phyloP scores from a whole-genome alignment of 1,140 invertebrate genomes.

The Aricia agestis region DNA sequence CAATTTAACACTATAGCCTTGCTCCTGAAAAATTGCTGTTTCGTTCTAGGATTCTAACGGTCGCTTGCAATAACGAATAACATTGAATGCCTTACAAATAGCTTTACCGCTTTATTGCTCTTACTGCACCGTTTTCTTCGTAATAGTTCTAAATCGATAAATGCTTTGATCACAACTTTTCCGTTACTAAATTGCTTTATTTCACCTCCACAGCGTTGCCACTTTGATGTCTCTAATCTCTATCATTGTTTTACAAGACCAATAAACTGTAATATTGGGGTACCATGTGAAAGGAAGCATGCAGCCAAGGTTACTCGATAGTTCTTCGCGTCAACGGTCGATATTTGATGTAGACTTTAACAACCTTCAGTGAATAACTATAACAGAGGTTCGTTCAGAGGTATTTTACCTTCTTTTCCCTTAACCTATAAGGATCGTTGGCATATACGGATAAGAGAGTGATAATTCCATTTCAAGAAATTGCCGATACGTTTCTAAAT shows the following conservation, averaged over 20 bases:
- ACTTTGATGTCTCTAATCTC: not conserved
- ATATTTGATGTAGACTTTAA: constrained; percentile 33
- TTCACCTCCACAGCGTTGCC: not conserved
- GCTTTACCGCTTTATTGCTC: not conserved
- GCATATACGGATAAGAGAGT: no score
- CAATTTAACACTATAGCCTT: no score
- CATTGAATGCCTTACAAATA: no score
- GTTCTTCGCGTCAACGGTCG: constrained; percentile 43
- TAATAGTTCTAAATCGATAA: constrained; percentile 1
- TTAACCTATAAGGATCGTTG: no score
- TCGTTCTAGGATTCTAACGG: no score
- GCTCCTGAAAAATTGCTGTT: no score
- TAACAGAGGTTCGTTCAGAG: not conserved
- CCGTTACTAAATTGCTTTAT: not conserved
- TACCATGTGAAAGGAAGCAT: constrained; percentile 47
- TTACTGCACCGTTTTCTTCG: not conserved
- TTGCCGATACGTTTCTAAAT: no score
- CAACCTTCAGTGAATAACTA: not conserved
- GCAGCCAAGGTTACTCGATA: constrained; percentile 49
- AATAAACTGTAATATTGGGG: constrained; percentile 24
- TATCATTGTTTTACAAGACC: constrained; percentile 11
- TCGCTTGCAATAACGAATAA: no score
- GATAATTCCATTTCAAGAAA: no score
- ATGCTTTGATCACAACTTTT: not conserved
- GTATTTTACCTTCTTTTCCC: no score